phyloP scores from a whole-genome alignment of 2,888 invertebrate genomes.

The Phanerotoma sp. region DNA sequence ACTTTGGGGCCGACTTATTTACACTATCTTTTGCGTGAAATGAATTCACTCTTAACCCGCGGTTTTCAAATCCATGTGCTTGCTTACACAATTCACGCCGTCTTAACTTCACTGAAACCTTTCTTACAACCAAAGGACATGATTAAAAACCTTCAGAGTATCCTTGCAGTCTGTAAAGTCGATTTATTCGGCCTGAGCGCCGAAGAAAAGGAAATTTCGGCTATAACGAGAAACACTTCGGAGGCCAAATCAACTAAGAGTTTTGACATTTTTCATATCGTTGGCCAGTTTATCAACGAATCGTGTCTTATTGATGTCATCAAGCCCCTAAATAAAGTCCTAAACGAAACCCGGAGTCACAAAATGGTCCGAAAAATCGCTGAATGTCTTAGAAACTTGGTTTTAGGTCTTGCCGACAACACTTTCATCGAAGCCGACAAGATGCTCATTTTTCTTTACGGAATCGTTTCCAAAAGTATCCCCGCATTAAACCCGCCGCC shows the following conservation, averaged over 20 bases:
- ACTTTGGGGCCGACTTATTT: slow-evolving; percentile 83
- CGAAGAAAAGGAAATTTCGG: slow-evolving; percentile 90
- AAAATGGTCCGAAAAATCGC: slow-evolving; percentile 78
- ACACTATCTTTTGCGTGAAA: slow-evolving; percentile 74
- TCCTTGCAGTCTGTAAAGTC: slow-evolving; percentile 78
- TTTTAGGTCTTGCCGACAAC: slow-evolving; percentile 82
- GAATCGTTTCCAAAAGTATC: slow-evolving; percentile 79
- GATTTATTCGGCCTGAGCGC: slow-evolving; percentile 87
- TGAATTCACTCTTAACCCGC: slow-evolving; percentile 75
- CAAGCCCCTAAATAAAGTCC: slow-evolving; percentile 77
- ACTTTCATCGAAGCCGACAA: slow-evolving; percentile 70
- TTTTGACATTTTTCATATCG: slow-evolving; percentile 79
- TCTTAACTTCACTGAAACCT: slow-evolving; percentile 72
- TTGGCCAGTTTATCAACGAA: slow-evolving; percentile 78
- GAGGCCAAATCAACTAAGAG: slow-evolving; percentile 86
- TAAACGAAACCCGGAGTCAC: slow-evolving; percentile 76
- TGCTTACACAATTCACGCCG: slow-evolving; percentile 82
- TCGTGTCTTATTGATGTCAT: slow-evolving; percentile 75
- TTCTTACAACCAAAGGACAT: slow-evolving; percentile 76
- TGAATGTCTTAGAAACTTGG: slow-evolving; percentile 77
- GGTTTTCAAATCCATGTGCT: slow-evolving; percentile 96
- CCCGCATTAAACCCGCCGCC: slow-evolving; percentile 65
- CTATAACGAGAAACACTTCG: slow-evolving; percentile 76
- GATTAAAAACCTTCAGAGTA: slow-evolving; percentile 73
- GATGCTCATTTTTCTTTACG: slow-evolving; percentile 79